phyloP scores from a whole-genome alignment of 1,140 invertebrate species.

The Xylocopa sonorina region DNA sequence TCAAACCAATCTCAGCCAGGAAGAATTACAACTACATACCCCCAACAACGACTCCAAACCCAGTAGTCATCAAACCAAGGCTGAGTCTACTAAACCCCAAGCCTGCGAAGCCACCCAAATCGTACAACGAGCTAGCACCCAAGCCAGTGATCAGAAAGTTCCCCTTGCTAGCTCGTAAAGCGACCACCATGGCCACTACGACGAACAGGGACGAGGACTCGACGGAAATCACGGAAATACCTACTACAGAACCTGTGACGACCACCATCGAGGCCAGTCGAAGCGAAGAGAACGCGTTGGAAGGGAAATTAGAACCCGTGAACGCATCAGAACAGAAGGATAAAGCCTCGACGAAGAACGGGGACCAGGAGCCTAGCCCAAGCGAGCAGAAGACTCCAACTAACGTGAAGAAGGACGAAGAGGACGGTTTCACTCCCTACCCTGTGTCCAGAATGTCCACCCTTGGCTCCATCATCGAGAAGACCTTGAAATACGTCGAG shows the following conservation, averaged over 20 bases:
- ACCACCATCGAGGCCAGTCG: slow-evolving; percentile 8
- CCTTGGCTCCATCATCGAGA: slow-evolving; percentile 1
- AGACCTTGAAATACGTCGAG: slow-evolving; percentile 3
- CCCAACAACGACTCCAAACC: slow-evolving; percentile 75
- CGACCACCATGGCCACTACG: slow-evolving; percentile 11
- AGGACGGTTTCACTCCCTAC: slow-evolving; percentile 56
- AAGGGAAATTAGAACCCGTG: slow-evolving; percentile 29
- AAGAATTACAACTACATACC: slow-evolving; percentile 77
- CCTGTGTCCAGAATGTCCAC: slow-evolving; percentile 44
- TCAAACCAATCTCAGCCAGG: slow-evolving; percentile 72
- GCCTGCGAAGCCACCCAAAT: slow-evolving; percentile 74
- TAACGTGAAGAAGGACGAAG: slow-evolving; percentile 21
- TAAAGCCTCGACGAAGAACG: background rate
- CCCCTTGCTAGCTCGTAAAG: slow-evolving; percentile 66
- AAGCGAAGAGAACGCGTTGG: slow-evolving; percentile 56
- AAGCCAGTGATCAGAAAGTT: slow-evolving; percentile 77
- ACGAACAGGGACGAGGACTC: slow-evolving; percentile 18
- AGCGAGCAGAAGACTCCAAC: slow-evolving; percentile 44
- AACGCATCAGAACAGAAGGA: background rate
- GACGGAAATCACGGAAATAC: slow-evolving; percentile 28
- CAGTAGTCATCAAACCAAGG: slow-evolving; percentile 76
- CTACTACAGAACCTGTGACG: background rate
- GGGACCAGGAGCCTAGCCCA: slow-evolving; percentile 39
- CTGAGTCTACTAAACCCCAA: slow-evolving; percentile 72
- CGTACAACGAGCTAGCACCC: slow-evolving; percentile 76